Base-by-base conservation (phyloP, 2,797 vertebrate species). In the Ptychobarbus kaznakovi region DNA sequence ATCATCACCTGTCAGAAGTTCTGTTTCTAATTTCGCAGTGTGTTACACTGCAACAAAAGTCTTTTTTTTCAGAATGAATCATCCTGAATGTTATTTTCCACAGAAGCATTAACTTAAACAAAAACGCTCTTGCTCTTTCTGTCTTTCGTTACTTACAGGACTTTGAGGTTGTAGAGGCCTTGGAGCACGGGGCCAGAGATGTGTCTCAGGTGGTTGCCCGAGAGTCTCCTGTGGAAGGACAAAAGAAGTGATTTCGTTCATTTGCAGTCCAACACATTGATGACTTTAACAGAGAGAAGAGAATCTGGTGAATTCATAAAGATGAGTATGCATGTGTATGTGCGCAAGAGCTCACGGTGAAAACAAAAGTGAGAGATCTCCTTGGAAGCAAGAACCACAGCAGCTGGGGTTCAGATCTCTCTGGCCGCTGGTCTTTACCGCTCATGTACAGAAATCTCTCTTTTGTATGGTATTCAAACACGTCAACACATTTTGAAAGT, bases 151-250 rank as follows among this genome's bases (percentile, higher is more conserved):
- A 98, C 97, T 97, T 94, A 99, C 97, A 99, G 93, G 81, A 97
- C 97, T 95, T 97, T 99, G 90, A 99, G 96, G 92, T 94, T 97
- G 93, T 96, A 94, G 90, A 99, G 97, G 77, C 97, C 97, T 61
- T 95, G 95, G 94, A 99, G 96, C 32, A 95, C 95, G 12, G 94
- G 94, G 90, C 94, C 95, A 1, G 97, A 96, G 92, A 99, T 97
- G 88, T 95, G 96, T 85, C 94, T 96, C 92, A 99, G 96, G 87
- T 96, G 97, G 93, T 99, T 99, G 90, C 98, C 97, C 49, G 98
- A 99, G 90, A 99, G 97, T 51, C 97, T 96, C 90, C 98, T 99
- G 93, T 77, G 87, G 68, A 88, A 80, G 49, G 85, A 90, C 35
- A 77, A 68, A 87, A 83, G 44, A 68, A 80, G 51, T 85, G 79